Evolutionary conservation across 2,797 vertebrate species (phyloP).

Genomic region (Myotis myotis): DNA sequence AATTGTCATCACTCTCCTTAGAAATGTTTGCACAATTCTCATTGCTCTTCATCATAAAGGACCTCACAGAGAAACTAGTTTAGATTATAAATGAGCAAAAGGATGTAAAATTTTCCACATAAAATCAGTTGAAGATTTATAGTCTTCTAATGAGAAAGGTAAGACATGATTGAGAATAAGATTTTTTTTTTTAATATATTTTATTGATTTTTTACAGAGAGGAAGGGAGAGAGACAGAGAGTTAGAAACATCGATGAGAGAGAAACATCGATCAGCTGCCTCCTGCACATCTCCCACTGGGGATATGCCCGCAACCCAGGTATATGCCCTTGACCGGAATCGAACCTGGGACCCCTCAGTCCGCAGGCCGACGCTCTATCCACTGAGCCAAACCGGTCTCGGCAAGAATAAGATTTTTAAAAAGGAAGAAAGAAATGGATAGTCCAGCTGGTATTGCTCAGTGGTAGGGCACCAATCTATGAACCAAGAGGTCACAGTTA

Average conservation of each 20-base stretch:
- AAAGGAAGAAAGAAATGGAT: background rate
- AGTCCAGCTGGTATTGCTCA: background rate
- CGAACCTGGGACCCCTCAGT: no score
- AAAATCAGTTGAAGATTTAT: slow-evolving; percentile 35
- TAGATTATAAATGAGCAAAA: background rate
- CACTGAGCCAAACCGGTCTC: no score
- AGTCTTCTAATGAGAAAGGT: slow-evolving; percentile 16
- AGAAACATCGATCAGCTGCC: no score
- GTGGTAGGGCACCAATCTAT: no score
- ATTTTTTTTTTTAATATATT: background rate
- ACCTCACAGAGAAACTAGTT: background rate
- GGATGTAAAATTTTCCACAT: background rate
- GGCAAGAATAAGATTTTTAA: background rate
- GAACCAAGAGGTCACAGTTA: no score
- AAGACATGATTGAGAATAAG: background rate
- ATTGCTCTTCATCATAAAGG: background rate
- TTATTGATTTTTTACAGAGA: no score
- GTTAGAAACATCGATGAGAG: no score
- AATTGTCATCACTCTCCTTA: background rate
- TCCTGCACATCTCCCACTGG: no score
- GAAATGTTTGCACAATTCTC: background rate
- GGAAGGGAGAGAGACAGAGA: no score
- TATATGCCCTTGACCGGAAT: no score
- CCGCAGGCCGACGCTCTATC: no score
- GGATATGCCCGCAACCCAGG: no score